A percentile compares a stretch with the other conserved stretches of the same genome.
Conservation (phyloP, 1,140 invertebrate genomes). For the Cherax quadricarinatus region DNA sequence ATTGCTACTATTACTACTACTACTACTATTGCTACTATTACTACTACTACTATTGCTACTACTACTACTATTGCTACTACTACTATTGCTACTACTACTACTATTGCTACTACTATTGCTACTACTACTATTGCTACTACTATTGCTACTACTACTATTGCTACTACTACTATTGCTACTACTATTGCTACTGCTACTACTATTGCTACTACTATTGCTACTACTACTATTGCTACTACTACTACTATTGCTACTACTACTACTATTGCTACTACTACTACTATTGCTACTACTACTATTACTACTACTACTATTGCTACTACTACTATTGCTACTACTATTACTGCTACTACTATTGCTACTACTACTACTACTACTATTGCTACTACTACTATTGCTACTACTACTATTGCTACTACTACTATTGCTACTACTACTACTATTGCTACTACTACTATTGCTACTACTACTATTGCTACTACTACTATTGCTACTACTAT, state of each 20-base stretch:
- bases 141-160: no score
- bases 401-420: background rate
- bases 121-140: background rate
- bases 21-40: background rate
- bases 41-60: background rate
- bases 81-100: constrained; percentile 33
- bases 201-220: background rate
- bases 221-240: constrained; percentile 28
- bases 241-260: constrained; percentile 33
- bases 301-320: no score
- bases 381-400: background rate
- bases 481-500: no score
- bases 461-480: background rate
- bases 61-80: constrained; percentile 30
- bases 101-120: constrained; percentile 21
- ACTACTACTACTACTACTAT: no score
- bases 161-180: background rate
- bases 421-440: constrained; percentile 32
- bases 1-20: no score
- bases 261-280: constrained; percentile 24
- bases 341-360: no score
- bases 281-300: no score
- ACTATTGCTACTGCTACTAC: background rate
- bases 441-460: constrained; percentile 24
- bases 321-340: background rate